Base-by-base conservation (phyloP, 2,113 vertebrate species). In the Sardina pilchardus region DNA sequence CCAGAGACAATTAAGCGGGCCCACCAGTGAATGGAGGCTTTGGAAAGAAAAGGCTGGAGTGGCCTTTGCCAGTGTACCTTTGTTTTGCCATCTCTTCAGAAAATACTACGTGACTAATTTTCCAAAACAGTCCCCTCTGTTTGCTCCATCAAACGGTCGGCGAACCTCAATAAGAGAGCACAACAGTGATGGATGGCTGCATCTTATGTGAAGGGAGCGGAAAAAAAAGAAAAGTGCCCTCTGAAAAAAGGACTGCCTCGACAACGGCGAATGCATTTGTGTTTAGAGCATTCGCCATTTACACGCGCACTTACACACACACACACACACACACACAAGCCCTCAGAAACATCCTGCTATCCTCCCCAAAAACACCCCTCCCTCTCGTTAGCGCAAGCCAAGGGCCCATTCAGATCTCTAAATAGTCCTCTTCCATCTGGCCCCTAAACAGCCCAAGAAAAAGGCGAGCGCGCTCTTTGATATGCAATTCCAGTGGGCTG, bases 171-270 rank as follows among this genome's bases (percentile, higher is more conserved):
- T 85, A 84, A 45, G 42, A 71, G 71, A 84, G 63, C 87, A 86
- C 59, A 83, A 84, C 44, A 67, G 83, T 87, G 87, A 90, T 87
- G 85, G 88, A 88, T 89, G 87, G 84, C 39, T 87, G 83, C 81
- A 84, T 83, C 82, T 86, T 39, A 83, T 47, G 48, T 50, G 82
- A 44, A 87, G n/a, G 26, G 53, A 56, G 24, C 81, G 24, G 19
- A 45, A 36, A 78, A 59, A 34, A 63, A 17, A 75, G 34, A 45
- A 43, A 56, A 36, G 26, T 45, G 63, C 44, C n/a, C 34, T 88
- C 85, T 80, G 19, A 44, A 86, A 44, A 86, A 84, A 82, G 81
- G 53, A 87, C 82, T 84, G 71, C 81, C 36, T 86, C 85, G 81
- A 82, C 87, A 85, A 84, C 81, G 86, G 39, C 71, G 43, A 43